Percentiles rank a stretch among this genome's conserved stretches.
Conservation (phyloP, 2,113 vertebrate species). For the Macheiramphus alcinus region DNA sequence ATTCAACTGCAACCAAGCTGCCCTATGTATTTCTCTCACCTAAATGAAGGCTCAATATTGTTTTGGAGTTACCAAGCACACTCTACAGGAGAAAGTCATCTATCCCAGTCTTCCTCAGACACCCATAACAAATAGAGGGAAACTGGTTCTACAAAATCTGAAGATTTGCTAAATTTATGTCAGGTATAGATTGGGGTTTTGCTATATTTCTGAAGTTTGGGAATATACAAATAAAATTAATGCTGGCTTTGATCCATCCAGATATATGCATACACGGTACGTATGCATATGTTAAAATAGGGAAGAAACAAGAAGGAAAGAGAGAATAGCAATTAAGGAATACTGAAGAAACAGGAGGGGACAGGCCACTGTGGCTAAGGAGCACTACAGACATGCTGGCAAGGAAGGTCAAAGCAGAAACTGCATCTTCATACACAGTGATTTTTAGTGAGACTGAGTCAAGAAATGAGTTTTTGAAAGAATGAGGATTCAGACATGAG, state of each 20-base stretch:
- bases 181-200: neutral
- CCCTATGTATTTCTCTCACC: neutral
- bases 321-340: neutral
- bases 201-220: neutral
- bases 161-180: neutral
- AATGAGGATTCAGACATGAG: neutral
- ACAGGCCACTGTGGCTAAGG: neutral
- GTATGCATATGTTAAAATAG: neutral
- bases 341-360: neutral
- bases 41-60: neutral
- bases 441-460: neutral
- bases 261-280: neutral
- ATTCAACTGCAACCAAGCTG: neutral
- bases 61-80: neutral
- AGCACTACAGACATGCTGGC: neutral
- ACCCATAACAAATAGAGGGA: neutral
- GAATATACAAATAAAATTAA: neutral
- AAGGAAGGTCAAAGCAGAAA: neutral
- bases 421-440: neutral
- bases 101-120: neutral
- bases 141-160: neutral
- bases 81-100: neutral
- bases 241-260: neutral
- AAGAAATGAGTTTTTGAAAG: neutral
- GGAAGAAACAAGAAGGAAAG: neutral